phyloP scores from a whole-genome alignment of 2,888 invertebrate species.

The Nomada goodeniana region DNA sequence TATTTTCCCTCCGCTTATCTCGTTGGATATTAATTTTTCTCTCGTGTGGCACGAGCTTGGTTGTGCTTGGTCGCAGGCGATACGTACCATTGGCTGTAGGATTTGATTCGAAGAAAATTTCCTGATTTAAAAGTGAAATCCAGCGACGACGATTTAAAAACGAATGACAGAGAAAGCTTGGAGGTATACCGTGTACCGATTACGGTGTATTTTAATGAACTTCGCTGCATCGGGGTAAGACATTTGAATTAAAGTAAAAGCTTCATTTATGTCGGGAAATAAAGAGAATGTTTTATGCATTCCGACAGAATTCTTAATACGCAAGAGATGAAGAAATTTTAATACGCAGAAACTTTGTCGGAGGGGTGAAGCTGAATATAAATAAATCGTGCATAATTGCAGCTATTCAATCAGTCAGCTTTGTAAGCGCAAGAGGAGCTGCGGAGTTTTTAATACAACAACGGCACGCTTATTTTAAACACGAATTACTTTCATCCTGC shows the following conservation, averaged over 20 bases:
- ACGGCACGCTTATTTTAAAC: no score
- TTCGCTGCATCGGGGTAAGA: background rate
- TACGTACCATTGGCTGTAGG: background rate
- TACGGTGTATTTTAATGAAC: background rate
- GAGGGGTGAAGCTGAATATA: background rate
- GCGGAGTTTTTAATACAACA: no score
- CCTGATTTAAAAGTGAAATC: constrained; percentile 3
- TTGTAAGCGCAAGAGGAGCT: no score
- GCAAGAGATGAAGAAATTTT: background rate
- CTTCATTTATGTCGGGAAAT: background rate
- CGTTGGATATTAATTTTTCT: constrained; percentile 54
- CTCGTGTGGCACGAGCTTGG: background rate
- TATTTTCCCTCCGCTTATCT: constrained; percentile 56
- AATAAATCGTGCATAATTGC: background rate
- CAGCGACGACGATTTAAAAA: background rate
- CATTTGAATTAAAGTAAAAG: background rate
- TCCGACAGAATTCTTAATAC: background rate
- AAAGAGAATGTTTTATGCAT: background rate
- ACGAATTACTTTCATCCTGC: no score
- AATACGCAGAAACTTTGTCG: background rate
- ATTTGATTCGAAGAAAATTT: constrained; percentile 1
- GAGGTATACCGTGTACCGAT: background rate
- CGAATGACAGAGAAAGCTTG: background rate
- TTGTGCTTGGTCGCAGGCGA: no score
- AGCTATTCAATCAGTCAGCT: no score